Conservation (phyloP, 2,797 vertebrate species). For the Kryptolebias ocellatus region DNA sequence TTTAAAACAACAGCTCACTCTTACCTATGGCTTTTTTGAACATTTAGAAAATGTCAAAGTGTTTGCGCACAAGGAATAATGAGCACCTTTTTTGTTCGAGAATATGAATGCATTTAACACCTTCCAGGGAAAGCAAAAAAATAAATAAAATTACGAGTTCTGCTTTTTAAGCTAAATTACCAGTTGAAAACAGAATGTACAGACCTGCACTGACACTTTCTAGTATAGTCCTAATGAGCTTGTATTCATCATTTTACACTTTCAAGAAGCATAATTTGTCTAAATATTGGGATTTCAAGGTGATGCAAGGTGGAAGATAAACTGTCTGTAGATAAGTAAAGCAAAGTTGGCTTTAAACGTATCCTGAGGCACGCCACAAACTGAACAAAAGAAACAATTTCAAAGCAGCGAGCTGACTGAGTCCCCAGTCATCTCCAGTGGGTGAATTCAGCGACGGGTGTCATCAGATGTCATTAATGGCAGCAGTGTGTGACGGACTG, state of each 20-base stretch:
- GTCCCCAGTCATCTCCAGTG: conserved; percentile 53
- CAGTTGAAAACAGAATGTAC: not conserved
- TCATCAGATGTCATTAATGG: conserved; percentile 77
- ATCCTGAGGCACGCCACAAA: conserved; percentile 22
- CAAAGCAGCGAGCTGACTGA: conserved; percentile 39
- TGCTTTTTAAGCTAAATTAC: not conserved
- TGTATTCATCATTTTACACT: not conserved
- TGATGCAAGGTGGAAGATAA: not conserved
- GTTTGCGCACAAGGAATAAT: not conserved
- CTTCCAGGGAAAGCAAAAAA: not conserved
- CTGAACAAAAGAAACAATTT: conserved; percentile 33
- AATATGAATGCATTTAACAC: not conserved
- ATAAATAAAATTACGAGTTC: not conserved
- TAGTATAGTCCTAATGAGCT: not conserved
- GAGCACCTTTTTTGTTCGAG: not conserved
- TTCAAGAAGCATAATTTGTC: not conserved
- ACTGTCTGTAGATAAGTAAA: conserved; percentile 7
- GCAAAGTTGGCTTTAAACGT: conserved; percentile 8
- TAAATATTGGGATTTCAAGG: not conserved
- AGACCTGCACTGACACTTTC: not conserved
- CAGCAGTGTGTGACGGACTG: conserved; percentile 74
- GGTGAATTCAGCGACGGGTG: conserved; percentile 67
- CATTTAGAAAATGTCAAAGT: conserved; percentile 21
- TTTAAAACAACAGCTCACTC: conserved; percentile 26
- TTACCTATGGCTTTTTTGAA: conserved; percentile 14